Evolutionary conservation across 2,113 vertebrate genomes (phyloP).

Genomic region (Paedocypris sp.): DNA sequence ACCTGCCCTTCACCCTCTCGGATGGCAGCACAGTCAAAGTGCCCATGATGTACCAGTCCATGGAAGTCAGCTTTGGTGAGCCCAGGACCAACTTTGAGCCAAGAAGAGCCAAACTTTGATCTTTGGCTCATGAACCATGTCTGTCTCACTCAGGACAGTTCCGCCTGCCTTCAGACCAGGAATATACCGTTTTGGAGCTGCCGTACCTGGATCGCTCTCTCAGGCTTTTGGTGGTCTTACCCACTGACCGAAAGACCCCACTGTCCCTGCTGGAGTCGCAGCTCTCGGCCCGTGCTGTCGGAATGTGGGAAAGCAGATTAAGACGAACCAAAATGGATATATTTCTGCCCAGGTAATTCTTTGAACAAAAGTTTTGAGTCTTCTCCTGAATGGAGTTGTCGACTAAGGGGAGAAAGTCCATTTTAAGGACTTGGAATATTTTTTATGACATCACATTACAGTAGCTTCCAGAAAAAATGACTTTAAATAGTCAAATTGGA

Average conservation of each 20-base stretch:
- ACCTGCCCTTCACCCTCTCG: slow-evolving; percentile 66
- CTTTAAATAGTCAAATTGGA: no score
- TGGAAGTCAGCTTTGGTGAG: slow-evolving; percentile 78
- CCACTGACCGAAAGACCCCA: slow-evolving; percentile 59
- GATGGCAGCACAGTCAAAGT: slow-evolving; percentile 69
- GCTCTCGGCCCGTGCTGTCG: slow-evolving; percentile 63
- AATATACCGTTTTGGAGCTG: slow-evolving; percentile 68
- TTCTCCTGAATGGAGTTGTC: no score
- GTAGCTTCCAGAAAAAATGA: no score
- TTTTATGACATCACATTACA: no score
- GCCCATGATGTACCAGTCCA: slow-evolving; percentile 77
- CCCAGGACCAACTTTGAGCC: background rate
- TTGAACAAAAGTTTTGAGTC: background rate
- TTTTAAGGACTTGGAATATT: no score
- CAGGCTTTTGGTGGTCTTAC: slow-evolving; percentile 73
- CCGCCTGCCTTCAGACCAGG: slow-evolving; percentile 55
- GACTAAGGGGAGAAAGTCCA: no score
- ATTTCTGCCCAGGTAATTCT: slow-evolving; percentile 75
- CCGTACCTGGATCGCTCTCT: slow-evolving; percentile 64
- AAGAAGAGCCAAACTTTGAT: background rate
- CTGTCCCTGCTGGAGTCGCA: slow-evolving; percentile 64
- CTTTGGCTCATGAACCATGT: background rate
- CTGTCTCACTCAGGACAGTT: slow-evolving; percentile 66
- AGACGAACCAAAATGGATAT: slow-evolving; percentile 74
- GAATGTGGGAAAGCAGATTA: slow-evolving; percentile 64